Evolutionary conservation across 2,888 invertebrate genomes (phyloP).

Genomic region (Sminthurides aquaticus): DNA sequence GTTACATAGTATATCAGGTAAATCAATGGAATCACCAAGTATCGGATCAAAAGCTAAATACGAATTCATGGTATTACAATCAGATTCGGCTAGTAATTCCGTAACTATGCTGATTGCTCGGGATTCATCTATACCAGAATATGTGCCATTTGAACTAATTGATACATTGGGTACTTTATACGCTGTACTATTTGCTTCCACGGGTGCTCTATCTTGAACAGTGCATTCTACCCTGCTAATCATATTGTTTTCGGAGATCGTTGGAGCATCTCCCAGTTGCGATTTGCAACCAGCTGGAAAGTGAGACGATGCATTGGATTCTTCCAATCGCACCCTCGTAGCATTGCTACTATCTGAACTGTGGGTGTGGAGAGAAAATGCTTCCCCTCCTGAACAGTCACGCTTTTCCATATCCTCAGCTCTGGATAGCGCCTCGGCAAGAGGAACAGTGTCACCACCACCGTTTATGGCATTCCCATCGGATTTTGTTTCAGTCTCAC

Average conservation of each 20-base stretch:
- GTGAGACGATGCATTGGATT: no score
- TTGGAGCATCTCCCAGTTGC: neutral
- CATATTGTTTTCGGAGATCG: neutral
- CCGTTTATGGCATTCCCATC: neutral
- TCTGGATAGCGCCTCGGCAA: neutral
- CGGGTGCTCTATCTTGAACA: neutral
- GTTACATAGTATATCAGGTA: slow-evolving; percentile 29
- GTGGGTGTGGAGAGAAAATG: neutral
- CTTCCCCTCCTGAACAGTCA: neutral
- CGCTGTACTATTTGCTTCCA: neutral
- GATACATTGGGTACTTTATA: neutral
- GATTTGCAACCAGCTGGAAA: neutral
- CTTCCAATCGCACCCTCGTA: neutral
- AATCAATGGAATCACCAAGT: slow-evolving; percentile 19
- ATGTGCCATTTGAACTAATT: neutral
- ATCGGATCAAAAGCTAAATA: slow-evolving; percentile 4
- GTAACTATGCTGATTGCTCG: slow-evolving; percentile 8
- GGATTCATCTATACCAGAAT: neutral
- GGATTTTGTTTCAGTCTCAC: slow-evolving; percentile 44
- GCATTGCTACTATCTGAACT: neutral
- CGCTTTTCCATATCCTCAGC: neutral
- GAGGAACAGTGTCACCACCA: no score
- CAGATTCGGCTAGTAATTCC: slow-evolving; percentile 11
- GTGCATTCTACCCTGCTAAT: neutral
- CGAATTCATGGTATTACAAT: slow-evolving; percentile 8